A percentile compares a stretch with the other conserved stretches of the same genome.
Evolutionary conservation across 2,113 vertebrate species (phyloP).

Genomic region (Ondatra zibethicus): DNA sequence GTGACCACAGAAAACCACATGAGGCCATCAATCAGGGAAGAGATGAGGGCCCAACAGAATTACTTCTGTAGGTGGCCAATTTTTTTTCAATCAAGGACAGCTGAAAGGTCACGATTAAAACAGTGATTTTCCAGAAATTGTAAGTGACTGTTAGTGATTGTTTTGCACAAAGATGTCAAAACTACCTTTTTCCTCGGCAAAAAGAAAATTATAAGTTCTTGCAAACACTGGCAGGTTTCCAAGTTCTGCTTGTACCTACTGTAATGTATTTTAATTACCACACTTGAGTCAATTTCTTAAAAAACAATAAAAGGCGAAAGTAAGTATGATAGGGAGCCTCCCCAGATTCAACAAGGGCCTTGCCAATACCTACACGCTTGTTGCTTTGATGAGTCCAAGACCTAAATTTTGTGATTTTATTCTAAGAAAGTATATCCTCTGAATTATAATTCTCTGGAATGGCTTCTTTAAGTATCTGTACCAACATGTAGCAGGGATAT

Average conservation of each 20-base stretch:
- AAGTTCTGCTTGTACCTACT: conserved; percentile 84
- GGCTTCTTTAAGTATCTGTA: neutral
- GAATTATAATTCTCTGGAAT: conserved; percentile 23
- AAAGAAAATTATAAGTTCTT: conserved; percentile 89
- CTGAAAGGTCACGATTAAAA: conserved; percentile 91
- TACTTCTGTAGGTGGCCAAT: conserved; percentile 89
- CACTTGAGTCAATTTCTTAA: conserved; percentile 86
- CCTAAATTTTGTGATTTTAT: neutral
- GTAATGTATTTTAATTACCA: conserved; percentile 90
- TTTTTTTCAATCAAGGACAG: conserved; percentile 88
- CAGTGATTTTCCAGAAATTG: conserved; percentile 87
- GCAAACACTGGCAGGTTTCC: conserved; percentile 87
- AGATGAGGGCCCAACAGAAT: conserved; percentile 85
- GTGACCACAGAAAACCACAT: conserved; percentile 85
- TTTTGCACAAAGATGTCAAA: conserved; percentile 90
- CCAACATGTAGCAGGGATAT: neutral
- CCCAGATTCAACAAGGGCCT: conserved; percentile 83
- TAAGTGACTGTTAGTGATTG: conserved; percentile 88
- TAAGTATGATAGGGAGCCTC: conserved; percentile 81
- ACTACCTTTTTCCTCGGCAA: conserved; percentile 83
- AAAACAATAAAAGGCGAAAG: conserved; percentile 73
- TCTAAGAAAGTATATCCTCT: neutral
- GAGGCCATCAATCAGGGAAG: conserved; percentile 85
- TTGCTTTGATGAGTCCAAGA: conserved; percentile 57
- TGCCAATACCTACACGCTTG: conserved; percentile 75